Percentiles rank a stretch among this genome's conserved stretches.
Evolutionary conservation across 1,140 invertebrate species (phyloP).

Genomic region (Pachypeltis micranthus): DNA sequence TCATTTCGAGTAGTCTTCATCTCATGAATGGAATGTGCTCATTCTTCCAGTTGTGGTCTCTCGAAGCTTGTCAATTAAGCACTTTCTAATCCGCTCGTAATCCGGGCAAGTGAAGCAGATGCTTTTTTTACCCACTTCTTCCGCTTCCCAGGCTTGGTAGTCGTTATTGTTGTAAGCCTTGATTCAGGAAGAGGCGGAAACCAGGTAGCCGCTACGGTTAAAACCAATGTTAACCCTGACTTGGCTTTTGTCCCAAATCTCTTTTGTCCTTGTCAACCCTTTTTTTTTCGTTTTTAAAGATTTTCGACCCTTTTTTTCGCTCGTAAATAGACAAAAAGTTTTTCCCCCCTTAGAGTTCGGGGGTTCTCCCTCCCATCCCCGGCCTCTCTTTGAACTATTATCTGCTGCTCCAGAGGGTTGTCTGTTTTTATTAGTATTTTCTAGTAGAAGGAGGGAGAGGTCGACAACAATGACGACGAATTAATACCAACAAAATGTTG

Average conservation of each 20-base stretch:
- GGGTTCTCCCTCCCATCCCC: neutral
- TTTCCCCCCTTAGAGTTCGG: neutral
- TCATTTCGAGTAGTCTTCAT: too few relatives aligned
- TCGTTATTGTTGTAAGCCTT: too few relatives aligned
- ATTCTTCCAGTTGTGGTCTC: too few relatives aligned
- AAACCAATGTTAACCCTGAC: neutral
- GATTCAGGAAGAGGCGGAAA: too few relatives aligned
- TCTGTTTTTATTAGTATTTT: constrained; percentile 8
- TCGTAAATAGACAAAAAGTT: constrained; percentile 5
- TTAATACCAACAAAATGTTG: constrained; percentile 7
- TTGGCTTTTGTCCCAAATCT: neutral
- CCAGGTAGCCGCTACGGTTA: constrained; percentile 1
- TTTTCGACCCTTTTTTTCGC: neutral
- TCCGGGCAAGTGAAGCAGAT: neutral
- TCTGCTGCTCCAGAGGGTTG: neutral
- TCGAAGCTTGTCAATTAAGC: too few relatives aligned
- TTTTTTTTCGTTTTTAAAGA: neutral
- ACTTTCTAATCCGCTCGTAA: too few relatives aligned
- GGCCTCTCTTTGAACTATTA: neutral
- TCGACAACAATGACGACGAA: neutral
- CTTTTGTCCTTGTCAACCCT: neutral
- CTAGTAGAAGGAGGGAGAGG: neutral
- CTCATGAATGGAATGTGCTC: too few relatives aligned
- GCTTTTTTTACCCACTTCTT: too few relatives aligned
- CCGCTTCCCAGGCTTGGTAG: too few relatives aligned